Evolutionary conservation across 2,797 vertebrate species (phyloP).

Genomic region (Benthosema pterotum): DNA sequence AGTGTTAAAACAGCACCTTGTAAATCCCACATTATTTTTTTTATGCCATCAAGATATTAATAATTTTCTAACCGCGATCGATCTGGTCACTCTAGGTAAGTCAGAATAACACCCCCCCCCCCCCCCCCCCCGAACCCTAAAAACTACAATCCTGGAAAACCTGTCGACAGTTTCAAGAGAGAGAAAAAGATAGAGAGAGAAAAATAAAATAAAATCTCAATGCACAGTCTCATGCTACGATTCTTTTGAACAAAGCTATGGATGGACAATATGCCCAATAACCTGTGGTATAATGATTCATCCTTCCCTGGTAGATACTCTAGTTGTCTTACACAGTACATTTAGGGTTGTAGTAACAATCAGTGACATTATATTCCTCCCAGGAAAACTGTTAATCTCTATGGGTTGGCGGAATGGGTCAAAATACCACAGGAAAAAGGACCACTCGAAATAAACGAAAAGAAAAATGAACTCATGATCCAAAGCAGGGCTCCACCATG

Average conservation of each 20-base stretch:
- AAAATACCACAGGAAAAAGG: background rate
- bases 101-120: background rate
- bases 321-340: background rate
- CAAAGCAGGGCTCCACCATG: background rate
- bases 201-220: no score
- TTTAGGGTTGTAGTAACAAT: background rate
- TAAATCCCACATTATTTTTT: no score
- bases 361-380: background rate
- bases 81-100: no score
- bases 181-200: no score
- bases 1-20: no score
- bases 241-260: background rate
- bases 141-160: background rate
- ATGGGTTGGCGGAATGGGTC: background rate
- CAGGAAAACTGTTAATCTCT: background rate
- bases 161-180: background rate
- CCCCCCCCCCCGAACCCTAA: no score
- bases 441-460: background rate
- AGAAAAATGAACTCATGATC: background rate
- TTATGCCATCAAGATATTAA: no score
- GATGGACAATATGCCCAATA: conserved; percentile 1
- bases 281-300: background rate
- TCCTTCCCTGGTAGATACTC: background rate
- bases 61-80: no score
- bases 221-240: background rate